Conservation (phyloP, 2,113 vertebrate species). For the Tupaia chinensis region DNA sequence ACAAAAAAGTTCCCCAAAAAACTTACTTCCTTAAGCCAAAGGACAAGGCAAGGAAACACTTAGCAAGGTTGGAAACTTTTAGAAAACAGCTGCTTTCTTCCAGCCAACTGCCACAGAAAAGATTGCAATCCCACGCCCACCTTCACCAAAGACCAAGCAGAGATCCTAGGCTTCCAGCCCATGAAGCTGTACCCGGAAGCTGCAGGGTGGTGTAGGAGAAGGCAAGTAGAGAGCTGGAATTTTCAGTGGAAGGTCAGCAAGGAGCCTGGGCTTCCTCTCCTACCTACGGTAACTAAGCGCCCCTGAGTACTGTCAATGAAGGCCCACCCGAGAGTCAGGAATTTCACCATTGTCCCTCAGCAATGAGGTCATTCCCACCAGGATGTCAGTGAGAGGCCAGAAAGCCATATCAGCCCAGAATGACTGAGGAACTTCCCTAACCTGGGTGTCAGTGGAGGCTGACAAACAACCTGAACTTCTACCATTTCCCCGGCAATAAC, state of each 20-base stretch:
- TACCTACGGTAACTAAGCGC: neutral
- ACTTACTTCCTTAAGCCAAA: neutral
- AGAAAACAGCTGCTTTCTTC: slow-evolving; percentile 8
- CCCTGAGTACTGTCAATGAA: neutral
- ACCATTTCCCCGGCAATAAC: neutral
- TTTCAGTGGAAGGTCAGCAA: neutral
- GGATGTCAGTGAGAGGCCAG: neutral
- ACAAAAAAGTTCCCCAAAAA: neutral
- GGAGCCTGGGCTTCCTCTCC: neutral
- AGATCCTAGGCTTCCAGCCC: neutral
- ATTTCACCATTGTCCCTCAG: neutral
- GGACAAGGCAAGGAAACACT: neutral
- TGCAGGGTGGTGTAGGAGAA: neutral
- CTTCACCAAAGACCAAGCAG: neutral
- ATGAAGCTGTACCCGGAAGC: neutral
- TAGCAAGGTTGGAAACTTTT: neutral
- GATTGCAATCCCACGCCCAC: neutral
- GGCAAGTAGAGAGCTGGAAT: neutral
- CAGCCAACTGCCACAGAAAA: neutral
- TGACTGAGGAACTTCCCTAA: neutral
- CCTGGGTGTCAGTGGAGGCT: neutral
- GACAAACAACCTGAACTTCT: neutral
- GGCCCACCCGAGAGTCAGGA: neutral
- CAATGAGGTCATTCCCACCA: neutral
- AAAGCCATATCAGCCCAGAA: neutral